phyloP scores from a whole-genome alignment of 1,140 invertebrate species.

The Battus philenor region DNA sequence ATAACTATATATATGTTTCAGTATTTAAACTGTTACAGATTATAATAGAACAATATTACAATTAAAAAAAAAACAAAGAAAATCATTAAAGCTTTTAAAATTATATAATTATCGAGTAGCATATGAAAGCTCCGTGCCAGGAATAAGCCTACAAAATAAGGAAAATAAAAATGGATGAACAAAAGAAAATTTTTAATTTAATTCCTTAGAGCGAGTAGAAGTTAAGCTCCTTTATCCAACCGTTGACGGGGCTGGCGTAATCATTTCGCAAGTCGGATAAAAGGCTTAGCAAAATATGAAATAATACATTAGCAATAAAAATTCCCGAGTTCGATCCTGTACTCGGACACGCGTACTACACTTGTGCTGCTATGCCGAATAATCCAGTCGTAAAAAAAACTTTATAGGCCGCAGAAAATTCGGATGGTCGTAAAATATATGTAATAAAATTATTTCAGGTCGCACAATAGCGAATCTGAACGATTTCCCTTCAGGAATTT shows the following conservation, averaged over 20 bases:
- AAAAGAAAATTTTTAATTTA: no score
- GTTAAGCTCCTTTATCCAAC: constrained; percentile 8
- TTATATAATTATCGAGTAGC: no score
- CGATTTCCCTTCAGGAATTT: constrained; percentile 14
- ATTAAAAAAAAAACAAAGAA: no score
- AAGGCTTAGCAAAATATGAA: constrained; percentile 9
- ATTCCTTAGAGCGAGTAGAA: no score
- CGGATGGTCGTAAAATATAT: constrained; percentile 11
- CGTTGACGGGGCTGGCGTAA: constrained; percentile 10
- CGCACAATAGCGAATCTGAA: constrained; percentile 2
- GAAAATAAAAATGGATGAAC: no score
- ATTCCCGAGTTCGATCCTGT: not conserved
- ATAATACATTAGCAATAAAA: constrained; percentile 13
- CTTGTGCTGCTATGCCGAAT: not conserved
- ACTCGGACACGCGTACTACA: not conserved
- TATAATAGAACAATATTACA: no score
- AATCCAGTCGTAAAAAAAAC: constrained; percentile 13
- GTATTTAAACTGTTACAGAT: no score
- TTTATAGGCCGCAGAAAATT: constrained; percentile 8
- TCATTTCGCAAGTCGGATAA: constrained; percentile 12
- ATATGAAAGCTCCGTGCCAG: no score
- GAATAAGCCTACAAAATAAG: no score
- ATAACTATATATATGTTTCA: no score
- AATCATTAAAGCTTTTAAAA: no score
- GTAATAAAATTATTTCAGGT: constrained; percentile 15